Percentiles rank a stretch among this genome's conserved stretches.
phyloP scores from a whole-genome alignment of 2,888 invertebrate genomes.

The Athetis lepigone region DNA sequence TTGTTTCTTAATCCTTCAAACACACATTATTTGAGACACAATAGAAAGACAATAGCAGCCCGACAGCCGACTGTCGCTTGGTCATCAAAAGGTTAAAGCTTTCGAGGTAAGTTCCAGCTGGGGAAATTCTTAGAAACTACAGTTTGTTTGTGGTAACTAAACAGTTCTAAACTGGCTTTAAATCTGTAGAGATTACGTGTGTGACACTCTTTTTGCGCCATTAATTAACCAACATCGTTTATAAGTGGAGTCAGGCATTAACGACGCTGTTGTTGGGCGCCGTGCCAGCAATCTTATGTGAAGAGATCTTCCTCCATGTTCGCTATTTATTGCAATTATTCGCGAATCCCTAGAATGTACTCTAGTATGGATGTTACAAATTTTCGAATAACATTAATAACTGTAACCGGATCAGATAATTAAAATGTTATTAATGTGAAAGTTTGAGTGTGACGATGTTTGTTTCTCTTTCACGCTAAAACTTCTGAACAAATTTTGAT shows the following conservation, averaged over 20 bases:
- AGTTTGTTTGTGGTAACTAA: conserved; percentile 34
- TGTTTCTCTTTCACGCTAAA: too few relatives aligned
- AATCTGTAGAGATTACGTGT: conserved; percentile 57
- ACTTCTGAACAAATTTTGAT: too few relatives aligned
- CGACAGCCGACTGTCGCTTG: too few relatives aligned
- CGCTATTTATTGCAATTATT: conserved; percentile 81
- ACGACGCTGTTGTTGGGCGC: conserved; percentile 71
- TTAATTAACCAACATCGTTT: conserved; percentile 69
- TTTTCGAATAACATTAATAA: too few relatives aligned
- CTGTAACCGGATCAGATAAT: too few relatives aligned
- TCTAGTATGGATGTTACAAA: too few relatives aligned
- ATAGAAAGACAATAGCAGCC: too few relatives aligned
- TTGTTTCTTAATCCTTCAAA: conserved; percentile 46
- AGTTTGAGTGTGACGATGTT: too few relatives aligned
- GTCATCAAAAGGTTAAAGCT: too few relatives aligned
- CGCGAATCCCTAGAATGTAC: conserved; percentile 70
- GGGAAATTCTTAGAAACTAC: conserved; percentile 43
- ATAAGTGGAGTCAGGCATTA: conserved; percentile 73
- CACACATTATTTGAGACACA: too few relatives aligned
- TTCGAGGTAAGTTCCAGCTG: conserved; percentile 31
- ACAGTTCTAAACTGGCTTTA: conserved; percentile 42
- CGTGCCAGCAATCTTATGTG: conserved; percentile 71
- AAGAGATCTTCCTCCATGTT: conserved; percentile 69
- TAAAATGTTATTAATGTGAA: too few relatives aligned
- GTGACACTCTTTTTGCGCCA: conserved; percentile 63